These are phyloP conservation scores for Lycaon pictus DNA, from an alignment of 2,113 vertebrate genomes.

Conservation along the genomic window DNA sequence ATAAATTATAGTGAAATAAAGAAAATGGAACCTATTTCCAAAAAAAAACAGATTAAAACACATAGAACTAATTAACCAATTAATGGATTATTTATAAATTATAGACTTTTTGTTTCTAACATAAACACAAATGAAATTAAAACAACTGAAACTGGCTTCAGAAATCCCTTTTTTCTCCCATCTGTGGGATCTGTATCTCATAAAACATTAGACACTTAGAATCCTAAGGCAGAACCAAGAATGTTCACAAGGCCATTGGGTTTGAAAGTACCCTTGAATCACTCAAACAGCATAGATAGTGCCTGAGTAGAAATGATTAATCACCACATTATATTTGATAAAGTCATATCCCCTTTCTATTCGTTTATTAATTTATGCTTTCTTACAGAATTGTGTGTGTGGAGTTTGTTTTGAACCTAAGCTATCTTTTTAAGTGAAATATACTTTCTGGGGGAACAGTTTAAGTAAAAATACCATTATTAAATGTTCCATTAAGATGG, in stretches of 20 bases:
- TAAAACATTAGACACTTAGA: not conserved
- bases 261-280: not conserved
- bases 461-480: not conserved
- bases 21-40: not conserved
- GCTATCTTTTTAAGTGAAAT: not conserved
- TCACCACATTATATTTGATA: not conserved
- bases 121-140: slow-evolving; percentile 16
- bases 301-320: not conserved
- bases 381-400: not conserved
- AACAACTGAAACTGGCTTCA: slow-evolving; percentile 33
- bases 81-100: not conserved
- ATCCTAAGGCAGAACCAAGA: not conserved
- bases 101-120: not conserved
- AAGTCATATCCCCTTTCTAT: not conserved
- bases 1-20: not conserved
- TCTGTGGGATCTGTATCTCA: not conserved
- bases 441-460: not conserved
- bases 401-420: not conserved
- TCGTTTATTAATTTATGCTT: not conserved
- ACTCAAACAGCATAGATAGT: not conserved
- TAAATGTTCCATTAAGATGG: not conserved
- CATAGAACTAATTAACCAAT: not conserved
- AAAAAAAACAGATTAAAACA: not conserved
- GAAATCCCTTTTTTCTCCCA: not conserved
- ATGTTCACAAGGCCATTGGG: not conserved